Evolutionary conservation across 2,797 vertebrate genomes (phyloP).

Genomic region (Emydoidea blandingii): DNA sequence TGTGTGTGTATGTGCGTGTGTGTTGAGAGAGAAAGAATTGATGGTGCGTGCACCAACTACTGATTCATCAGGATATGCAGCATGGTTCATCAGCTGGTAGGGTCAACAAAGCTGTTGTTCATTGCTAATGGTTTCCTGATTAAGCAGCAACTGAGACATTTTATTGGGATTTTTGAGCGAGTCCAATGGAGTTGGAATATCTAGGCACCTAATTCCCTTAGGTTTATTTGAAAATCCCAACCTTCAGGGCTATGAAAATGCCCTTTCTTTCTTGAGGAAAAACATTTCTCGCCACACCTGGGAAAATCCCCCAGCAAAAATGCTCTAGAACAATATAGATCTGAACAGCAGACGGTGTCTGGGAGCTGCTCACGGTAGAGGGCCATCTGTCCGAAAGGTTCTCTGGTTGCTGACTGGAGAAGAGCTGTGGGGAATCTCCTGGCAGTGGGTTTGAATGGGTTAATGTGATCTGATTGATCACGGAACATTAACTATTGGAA

Average conservation of each 20-base stretch:
- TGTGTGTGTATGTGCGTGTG: too few relatives aligned
- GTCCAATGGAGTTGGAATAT: background rate
- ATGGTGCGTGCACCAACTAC: background rate
- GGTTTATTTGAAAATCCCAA: background rate
- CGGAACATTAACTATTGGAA: background rate
- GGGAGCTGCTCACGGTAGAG: background rate
- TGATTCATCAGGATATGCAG: background rate
- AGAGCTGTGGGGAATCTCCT: background rate
- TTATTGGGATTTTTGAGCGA: background rate
- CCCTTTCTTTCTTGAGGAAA: background rate
- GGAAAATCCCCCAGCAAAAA: background rate
- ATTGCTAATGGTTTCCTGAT: background rate
- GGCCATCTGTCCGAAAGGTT: background rate
- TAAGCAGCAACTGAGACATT: background rate
- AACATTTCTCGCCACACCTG: background rate
- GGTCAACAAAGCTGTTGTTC: background rate
- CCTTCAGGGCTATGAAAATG: background rate
- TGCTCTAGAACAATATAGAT: background rate
- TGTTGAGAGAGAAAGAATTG: background rate
- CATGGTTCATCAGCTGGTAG: background rate
- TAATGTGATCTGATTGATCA: background rate
- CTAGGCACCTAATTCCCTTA: background rate
- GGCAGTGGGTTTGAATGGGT: background rate
- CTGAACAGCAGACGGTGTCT: background rate
- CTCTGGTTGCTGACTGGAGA: background rate